Evolutionary conservation across 2,888 invertebrate genomes (phyloP), one percentile per base, ranked within the genome.

Genomic region (Cephus rjabovi): DNA sequence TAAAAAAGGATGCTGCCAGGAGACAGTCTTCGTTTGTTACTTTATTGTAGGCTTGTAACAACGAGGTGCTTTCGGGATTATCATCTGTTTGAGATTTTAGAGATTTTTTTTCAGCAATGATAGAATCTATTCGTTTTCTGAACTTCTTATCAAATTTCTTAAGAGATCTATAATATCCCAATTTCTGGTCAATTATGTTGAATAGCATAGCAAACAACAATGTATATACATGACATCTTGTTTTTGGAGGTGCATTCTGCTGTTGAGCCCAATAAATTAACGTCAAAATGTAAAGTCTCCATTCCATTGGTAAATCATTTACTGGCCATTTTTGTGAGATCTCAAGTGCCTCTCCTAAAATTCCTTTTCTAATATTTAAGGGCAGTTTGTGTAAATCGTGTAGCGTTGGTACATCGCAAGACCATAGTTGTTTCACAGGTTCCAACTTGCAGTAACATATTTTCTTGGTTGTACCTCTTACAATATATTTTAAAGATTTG

Each of bases 11-110:
- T n/a, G 94, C 93, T 33, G 93, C 94, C 76, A 94, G 81, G 34
- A 95, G 87, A 87, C 94, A 94, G 81, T 95, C 95, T 71, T 94
- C 93, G 86, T 92, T 89, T 30, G 92, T 92, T 4, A 95, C 92
- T 82, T 92, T 92, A 74, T 93, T 90, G 83, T 94, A 92, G 81
- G 93, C 93, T 69, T 93, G 85, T 15, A 40, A 15, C 77, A 87
- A 88, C 37, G 93, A 84, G 69, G 85, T 92, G 87, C 81, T 88
- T 87, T 84, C 89, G 84, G 37, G 87, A 82, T 76, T 78, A 79
- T 33, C 77, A 76, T 80, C 30, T 69, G 37, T 11, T 74, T 56
- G 40, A 81, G 68, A 76, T 11, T 76, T 74, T 15, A 4, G 23
- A 69, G 9, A 31, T 76, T 74, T 76, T 81, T 77, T 56, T 11